Evolutionary conservation across 2,797 vertebrate genomes (phyloP), one percentile per base, ranked within the genome.

Genomic region (Coregonus suidteri): DNA sequence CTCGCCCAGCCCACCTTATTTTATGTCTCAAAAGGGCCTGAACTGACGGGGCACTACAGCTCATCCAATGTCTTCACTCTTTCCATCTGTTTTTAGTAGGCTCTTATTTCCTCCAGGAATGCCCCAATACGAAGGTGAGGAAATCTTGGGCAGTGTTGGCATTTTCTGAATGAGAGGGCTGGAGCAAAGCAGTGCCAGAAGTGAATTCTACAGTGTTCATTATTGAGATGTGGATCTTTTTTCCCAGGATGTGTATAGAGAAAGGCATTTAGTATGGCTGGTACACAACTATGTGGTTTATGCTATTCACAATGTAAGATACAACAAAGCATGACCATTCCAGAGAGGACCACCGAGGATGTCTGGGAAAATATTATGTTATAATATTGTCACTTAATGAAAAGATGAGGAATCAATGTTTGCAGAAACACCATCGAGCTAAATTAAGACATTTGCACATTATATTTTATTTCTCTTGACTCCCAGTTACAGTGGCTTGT

Each of bases 71-170:
- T 25, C 25, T 25, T 62, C 41, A 31, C 37, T 64, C 67, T 73
- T 37, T 67, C 47, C 77, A 59, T 70, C 53, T 67, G 37, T 64
- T 47, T 73, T 56, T 35, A 64, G 37, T 11, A 53, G 69, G 69
- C 71, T 83, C 64, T 74, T 77, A 82, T 74, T 76, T 78, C 75
- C 65, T 70, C 25, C 41, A 78, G 35, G 79, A 75, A 78, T 75
- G 67, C 37, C 59, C 59, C 68, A 54, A 78, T 65, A 71, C 37
- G n/a, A 31, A 62, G 30, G 56, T 75, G 71, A 76, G 64, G 65
- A 79, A 25, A 73, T 54, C 14, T 52, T 18, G 20, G 37, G 37
- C 30, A 25, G 30, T 75, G 18, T n/a, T 72, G 41, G 16, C 30
- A 54, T 67, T 34, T 67, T 35, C 66, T 37, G 14, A 34, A 35